A percentile compares a stretch with the other conserved stretches of the same genome.
phyloP scores from a whole-genome alignment of 2,113 vertebrate genomes.

The Thalassoma bifasciatum region DNA sequence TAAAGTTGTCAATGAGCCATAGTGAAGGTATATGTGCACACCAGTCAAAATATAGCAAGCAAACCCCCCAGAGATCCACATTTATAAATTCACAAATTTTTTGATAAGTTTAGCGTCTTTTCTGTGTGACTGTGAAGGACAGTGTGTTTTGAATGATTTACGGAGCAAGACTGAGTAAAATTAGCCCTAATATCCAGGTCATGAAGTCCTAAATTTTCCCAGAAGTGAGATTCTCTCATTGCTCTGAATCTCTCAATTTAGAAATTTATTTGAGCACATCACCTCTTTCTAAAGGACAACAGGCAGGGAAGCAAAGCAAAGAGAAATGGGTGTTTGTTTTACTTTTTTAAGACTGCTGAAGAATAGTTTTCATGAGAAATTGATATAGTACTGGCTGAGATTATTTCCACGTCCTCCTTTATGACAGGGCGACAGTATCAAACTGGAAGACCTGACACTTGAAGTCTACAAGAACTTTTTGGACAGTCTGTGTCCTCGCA shows the following conservation, averaged over 20 bases:
- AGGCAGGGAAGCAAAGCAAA: too few relatives aligned
- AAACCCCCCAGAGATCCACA: neutral
- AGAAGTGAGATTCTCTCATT: neutral
- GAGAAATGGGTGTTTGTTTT: too few relatives aligned
- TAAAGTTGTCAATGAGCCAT: too few relatives aligned
- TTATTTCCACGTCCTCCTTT: slow-evolving; percentile 8
- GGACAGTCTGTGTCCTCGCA: slow-evolving; percentile 92
- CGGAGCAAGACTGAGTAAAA: slow-evolving; percentile 18
- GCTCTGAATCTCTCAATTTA: neutral
- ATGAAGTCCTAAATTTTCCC: slow-evolving; percentile 25
- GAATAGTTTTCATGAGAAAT: neutral
- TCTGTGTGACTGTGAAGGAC: neutral
- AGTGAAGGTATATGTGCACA: neutral
- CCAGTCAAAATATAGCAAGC: neutral
- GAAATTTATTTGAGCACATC: too few relatives aligned
- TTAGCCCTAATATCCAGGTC: slow-evolving; percentile 49
- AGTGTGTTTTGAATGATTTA: slow-evolving; percentile 28
- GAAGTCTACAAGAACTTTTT: slow-evolving; percentile 93
- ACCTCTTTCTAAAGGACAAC: too few relatives aligned
- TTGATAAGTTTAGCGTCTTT: neutral
- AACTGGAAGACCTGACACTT: slow-evolving; percentile 92
- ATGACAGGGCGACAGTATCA: slow-evolving; percentile 92
- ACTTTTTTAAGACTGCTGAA: too few relatives aligned
- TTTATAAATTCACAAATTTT: neutral
- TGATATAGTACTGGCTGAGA: too few relatives aligned